Evolutionary conservation across 2,113 vertebrate genomes (phyloP).

Genomic region (Coturnix japonica): DNA sequence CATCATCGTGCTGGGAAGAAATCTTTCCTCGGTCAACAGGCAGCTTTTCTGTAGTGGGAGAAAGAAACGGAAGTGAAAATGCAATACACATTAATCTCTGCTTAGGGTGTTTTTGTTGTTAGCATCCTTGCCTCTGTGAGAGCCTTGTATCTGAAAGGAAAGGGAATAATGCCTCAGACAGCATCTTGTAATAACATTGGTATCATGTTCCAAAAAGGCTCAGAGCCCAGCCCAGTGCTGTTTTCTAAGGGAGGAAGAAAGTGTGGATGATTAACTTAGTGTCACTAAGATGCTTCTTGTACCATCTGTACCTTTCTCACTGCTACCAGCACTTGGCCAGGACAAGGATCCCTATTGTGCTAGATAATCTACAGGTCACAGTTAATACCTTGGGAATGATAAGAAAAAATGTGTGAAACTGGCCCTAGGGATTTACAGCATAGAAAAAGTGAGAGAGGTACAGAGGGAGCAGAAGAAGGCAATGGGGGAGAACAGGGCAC

Average conservation of each 20-base stretch:
- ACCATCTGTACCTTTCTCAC: neutral
- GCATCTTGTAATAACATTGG: neutral
- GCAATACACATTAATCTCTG: neutral
- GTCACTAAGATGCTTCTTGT: neutral
- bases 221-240: neutral
- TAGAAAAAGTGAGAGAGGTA: neutral
- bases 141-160: neutral
- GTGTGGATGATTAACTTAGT: neutral
- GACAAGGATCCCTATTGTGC: neutral
- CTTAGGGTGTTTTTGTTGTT: neutral
- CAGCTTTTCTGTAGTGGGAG: neutral
- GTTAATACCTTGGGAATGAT: neutral
- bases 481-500: neutral
- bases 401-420: neutral
- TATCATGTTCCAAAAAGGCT: neutral
- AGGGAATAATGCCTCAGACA: neutral
- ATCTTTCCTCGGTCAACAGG: neutral
- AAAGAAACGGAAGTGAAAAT: neutral
- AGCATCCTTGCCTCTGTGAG: neutral
- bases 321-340: neutral
- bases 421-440: neutral
- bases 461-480: neutral
- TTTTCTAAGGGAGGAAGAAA: neutral
- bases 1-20: neutral
- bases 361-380: neutral